These are phyloP conservation scores for Apteryx owenii DNA, from an alignment of 2,113 vertebrate species.

Conservation along the genomic window DNA sequence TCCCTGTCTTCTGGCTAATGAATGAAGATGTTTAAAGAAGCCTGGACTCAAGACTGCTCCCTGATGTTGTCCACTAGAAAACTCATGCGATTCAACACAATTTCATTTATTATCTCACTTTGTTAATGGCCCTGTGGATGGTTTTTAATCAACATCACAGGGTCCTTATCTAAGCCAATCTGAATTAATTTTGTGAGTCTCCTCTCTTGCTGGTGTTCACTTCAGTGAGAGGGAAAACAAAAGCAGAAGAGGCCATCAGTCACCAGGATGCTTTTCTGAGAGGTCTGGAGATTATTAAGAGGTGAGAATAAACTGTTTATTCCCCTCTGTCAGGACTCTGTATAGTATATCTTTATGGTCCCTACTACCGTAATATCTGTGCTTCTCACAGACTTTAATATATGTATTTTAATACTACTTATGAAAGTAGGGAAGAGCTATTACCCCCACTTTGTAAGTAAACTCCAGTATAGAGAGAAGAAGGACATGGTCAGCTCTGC, in stretches of 20 bases:
- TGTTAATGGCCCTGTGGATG: constrained; percentile 17
- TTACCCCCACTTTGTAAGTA: background rate
- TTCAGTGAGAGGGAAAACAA: background rate
- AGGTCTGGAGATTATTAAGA: background rate
- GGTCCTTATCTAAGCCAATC: constrained; percentile 45
- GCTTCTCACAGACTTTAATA: background rate
- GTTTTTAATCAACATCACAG: constrained; percentile 61
- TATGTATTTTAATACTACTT: background rate
- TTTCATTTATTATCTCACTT: constrained; percentile 57
- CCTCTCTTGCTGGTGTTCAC: background rate
- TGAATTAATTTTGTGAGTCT: constrained; percentile 58
- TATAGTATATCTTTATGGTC: background rate
- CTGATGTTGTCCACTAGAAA: constrained; percentile 37
- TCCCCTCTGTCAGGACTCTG: background rate
- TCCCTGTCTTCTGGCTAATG: constrained; percentile 51
- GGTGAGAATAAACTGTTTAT: background rate
- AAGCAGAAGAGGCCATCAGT: background rate
- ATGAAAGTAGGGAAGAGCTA: background rate
- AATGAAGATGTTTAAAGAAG: constrained; percentile 59
- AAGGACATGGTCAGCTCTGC: background rate
- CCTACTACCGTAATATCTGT: background rate
- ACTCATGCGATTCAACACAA: background rate
- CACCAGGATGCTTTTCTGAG: background rate
- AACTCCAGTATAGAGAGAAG: background rate
- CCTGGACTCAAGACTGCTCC: constrained; percentile 32